Evolutionary conservation across 2,888 invertebrate genomes (phyloP), one percentile per base, ranked within the genome.

Genomic region (Unio pictorum): DNA sequence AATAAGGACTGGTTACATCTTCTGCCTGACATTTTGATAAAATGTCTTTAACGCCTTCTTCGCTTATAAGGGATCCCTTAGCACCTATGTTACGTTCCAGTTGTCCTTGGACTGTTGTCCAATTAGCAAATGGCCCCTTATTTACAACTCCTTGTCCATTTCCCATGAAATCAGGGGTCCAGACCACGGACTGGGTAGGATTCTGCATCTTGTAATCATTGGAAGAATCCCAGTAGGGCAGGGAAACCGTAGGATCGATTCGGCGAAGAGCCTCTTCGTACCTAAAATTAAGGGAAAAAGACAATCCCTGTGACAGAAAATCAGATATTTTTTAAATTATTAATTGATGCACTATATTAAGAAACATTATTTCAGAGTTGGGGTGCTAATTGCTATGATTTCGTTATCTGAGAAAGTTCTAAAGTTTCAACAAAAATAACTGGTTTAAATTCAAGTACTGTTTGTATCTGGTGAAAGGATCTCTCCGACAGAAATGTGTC

Each of bases 181-280:
- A 86, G 15, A 86, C 56, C 26, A 81, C 72, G 15, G 85, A 84
- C 26, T 75, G 61, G 0, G 72, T 69, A 2, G 83, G 79, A 26
- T 79, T 71, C 8, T 73, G 78, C 54, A 84, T 73, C 28, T 78
- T 78, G 17, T 74, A 75, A 68, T 84, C 84, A 8, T 83, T 66
- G 11, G 79, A 71, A 8, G 79, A 79, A 67, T 85, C 85, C 82
- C 83, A 85, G 75, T 84, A 86, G 1, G 86, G 84, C 8, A 86
- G 55, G n/a, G 82, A 76, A 2, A 84, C 74, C 0, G 70, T 68
- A 0, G 79, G 79, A 61, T 81, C 80, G 15, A 82, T 74, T 58
- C 81, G 77, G 15, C 80, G 71, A 17, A 86, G 69, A 4, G 86
- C 84, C 11, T 82, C 79, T 63, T 86, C 86, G 60, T 78, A 75